Base-by-base conservation (phyloP, 2,797 vertebrate species). In the Takifugu ocellatus region DNA sequence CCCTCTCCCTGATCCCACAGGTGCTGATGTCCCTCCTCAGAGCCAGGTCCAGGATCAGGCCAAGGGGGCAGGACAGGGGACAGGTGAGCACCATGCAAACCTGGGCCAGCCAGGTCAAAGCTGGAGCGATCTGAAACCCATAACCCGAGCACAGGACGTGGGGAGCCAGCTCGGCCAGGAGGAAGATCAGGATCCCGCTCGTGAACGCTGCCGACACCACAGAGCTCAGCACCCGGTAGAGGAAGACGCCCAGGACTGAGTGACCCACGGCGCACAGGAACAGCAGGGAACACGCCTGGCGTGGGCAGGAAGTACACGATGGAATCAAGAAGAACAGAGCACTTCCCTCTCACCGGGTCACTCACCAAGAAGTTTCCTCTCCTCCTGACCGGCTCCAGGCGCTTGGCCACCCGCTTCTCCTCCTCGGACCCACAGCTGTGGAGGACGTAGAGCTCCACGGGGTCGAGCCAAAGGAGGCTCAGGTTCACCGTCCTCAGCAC, bases 401-500 rank as follows among this genome's bases (percentile, higher is more conserved):
- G 90, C 72, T 92, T 92, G 25, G 93, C 93, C 0, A 87, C 81
- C 14, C 83, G 83, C 5, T 94, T 92, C 87, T 96, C 94, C 24
- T 90, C 85, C 79, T 94, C 94, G 0, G 93, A 92, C 0, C 95
- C 94, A 57, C 92, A 94, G 79, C 93, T 94, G 72, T 93, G 92
- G 3, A 97, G 81, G 43, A 95, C 92, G 62, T 94, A 93, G 2
- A 97, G 92, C 86, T 97, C 95, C 42, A 92, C 88, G 0, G 94
- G 94, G 64, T 94, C 92, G 56, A 94, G 84, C 83, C 91, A 91
- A 62, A 95, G 83, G 36, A 94, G 89, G 70, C 93, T 95, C 17
- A 95, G 87, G 67, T 92, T 92, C 46, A 95, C 82, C 0, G 84
- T 90, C 67, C 91, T 83, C 25, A 95, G 80, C 70, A 93, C 25